Evolutionary conservation across 1,140 invertebrate species (phyloP), one percentile per base, ranked within the genome.

Genomic region (Ceratoteleas bidentatus): DNA sequence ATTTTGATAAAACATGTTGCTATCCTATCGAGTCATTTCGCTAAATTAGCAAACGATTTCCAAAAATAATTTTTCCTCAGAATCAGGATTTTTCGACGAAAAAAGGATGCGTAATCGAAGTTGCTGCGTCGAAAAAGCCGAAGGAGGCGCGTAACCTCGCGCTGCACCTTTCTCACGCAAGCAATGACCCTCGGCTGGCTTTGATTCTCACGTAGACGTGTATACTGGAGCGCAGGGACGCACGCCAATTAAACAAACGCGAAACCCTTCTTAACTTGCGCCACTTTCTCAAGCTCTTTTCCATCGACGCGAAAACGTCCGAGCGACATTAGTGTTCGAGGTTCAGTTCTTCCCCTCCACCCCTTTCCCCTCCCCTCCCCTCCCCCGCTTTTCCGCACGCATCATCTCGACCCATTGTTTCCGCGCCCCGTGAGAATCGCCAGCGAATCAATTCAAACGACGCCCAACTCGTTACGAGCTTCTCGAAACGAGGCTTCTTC

Each of bases 161-260:
- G 66, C 49, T 52, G 66, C 66, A 53, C 66, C 66, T 70, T 70
- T 70, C 66, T 70, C 66, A 70, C 66, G 56, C 52, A 70, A 70
- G 66, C 66, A 70, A 70, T 70, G 66, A 70, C 66, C 66, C 47
- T 70, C 45, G 24, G 40, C 36, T 36, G 66, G 47, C 58, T 57
- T 60, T 70, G 56, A 70, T 70, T 70, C 66, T 70, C 66, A 70
- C 66, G 65, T 57, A n/a, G n/a, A 57, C 65, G 40, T 45, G 64
- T 68, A 68, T 49, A 49, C 64, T 49, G 49, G 53, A 68, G 53
- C 53, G n/a, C 14, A 33, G 45, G 40, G 16, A 68, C 65, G 53
- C 53, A 49, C 40, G 53, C 53, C 65, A 58, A 68, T 68, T 68
- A 68, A 68, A 68, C n/a, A 34, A 57, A 68, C 64, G 53, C 64